Evolutionary conservation across 2,797 vertebrate genomes (phyloP).

Genomic region (Meda fulgida): DNA sequence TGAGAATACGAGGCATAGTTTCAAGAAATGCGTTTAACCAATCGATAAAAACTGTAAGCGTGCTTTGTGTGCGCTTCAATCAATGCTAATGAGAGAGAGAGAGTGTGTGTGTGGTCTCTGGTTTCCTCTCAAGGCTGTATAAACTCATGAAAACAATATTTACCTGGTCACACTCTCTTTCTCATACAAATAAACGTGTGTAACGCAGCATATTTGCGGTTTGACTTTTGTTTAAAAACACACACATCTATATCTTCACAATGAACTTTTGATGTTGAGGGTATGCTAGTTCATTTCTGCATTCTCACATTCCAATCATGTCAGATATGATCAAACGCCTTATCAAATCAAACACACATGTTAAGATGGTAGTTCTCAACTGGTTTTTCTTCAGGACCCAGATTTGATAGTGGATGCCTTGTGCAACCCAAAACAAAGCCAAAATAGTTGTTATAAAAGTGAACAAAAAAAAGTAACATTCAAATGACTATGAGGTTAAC

Average conservation of each 20-base stretch:
- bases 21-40: no score
- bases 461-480: background rate
- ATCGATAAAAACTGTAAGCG: background rate
- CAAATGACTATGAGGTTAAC: background rate
- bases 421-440: background rate
- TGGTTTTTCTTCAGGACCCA: constrained; percentile 5
- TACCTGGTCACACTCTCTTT: constrained; percentile 49
- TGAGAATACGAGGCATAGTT: no score
- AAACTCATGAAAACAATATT: constrained; percentile 17
- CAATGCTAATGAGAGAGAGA: constrained; percentile 6
- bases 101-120: constrained; percentile 26
- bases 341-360: constrained; percentile 67
- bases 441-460: background rate
- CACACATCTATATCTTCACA: constrained; percentile 11
- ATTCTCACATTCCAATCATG: constrained; percentile 72
- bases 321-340: constrained; percentile 63
- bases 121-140: constrained; percentile 15
- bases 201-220: constrained; percentile 34
- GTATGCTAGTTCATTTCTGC: constrained; percentile 64
- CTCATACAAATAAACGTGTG: constrained; percentile 48
- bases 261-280: constrained; percentile 30
- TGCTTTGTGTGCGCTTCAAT: background rate
- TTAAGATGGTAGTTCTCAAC: background rate
- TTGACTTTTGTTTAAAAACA: constrained; percentile 3
- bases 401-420: background rate